Conservation (phyloP, 2,113 vertebrate species). For the Calonectris borealis region DNA sequence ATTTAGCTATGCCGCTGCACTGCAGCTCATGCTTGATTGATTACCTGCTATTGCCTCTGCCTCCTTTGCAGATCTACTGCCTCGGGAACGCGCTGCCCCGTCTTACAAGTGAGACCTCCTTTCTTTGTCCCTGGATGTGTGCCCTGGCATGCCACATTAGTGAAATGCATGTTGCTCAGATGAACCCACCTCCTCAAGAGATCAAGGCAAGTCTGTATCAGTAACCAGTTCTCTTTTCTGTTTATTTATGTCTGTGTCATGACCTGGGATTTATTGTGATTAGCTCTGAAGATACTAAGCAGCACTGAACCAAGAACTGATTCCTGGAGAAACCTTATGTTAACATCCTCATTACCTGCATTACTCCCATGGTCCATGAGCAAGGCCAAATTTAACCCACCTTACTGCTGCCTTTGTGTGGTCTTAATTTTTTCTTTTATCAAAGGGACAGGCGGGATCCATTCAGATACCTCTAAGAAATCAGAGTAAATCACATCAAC, state of each 20-base stretch:
- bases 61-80: background rate
- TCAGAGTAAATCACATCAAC: background rate
- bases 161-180: background rate
- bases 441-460: background rate
- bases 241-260: background rate
- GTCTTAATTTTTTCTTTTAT: background rate
- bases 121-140: background rate
- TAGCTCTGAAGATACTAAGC: background rate
- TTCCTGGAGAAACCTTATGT: background rate
- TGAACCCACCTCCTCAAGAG: background rate
- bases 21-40: conserved; percentile 10
- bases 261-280: background rate
- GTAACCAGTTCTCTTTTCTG: background rate
- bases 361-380: background rate
- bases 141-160: background rate
- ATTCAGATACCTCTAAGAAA: background rate
- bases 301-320: background rate
- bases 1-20: background rate
- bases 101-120: background rate
- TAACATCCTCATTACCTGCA: background rate
- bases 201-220: background rate
- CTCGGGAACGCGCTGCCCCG: background rate
- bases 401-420: background rate
- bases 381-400: background rate
- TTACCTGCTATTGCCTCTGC: conserved; percentile 10